phyloP scores from a whole-genome alignment of 2,113 vertebrate genomes.

The Anguilla rostrata region DNA sequence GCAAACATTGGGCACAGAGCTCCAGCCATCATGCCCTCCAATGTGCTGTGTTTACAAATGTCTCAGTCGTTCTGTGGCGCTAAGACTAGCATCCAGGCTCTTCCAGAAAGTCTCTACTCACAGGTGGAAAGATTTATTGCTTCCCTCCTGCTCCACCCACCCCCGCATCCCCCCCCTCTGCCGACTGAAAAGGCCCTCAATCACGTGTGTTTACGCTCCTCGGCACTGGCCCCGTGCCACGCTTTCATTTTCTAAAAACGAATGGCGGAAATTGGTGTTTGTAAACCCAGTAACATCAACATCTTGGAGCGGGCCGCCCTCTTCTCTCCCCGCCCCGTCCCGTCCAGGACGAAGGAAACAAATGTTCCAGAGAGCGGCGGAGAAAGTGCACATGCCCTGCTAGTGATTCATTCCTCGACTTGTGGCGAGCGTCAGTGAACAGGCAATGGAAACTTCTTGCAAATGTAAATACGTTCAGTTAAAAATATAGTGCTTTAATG shows the following conservation, averaged over 20 bases:
- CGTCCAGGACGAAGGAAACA: constrained; percentile 45
- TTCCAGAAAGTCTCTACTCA: constrained; percentile 10
- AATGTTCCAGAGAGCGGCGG: constrained; percentile 54
- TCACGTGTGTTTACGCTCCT: constrained; percentile 30
- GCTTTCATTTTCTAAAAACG: constrained; percentile 41
- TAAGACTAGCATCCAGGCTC: neutral
- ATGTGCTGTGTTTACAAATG: neutral
- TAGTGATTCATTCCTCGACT: constrained; percentile 74
- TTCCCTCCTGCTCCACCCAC: neutral
- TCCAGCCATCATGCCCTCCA: neutral
- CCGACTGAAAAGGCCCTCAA: neutral
- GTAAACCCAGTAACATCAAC: constrained; percentile 51
- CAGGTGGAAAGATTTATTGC: constrained; percentile 30
- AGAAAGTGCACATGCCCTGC: constrained; percentile 66
- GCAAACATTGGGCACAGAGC: neutral
- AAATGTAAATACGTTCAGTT: constrained; percentile 79
- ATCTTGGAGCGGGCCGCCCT: constrained; percentile 32
- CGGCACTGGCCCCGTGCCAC: constrained; percentile 20
- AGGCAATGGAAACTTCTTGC: constrained; percentile 76
- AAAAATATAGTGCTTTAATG: constrained; percentile 78
- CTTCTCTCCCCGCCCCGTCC: constrained; percentile 42
- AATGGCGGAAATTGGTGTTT: constrained; percentile 57
- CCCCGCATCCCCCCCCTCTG: neutral
- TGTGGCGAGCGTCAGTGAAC: constrained; percentile 69
- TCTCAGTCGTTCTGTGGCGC: neutral